phyloP scores from a whole-genome alignment of 2,113 vertebrate species.

The Raja brachyura region DNA sequence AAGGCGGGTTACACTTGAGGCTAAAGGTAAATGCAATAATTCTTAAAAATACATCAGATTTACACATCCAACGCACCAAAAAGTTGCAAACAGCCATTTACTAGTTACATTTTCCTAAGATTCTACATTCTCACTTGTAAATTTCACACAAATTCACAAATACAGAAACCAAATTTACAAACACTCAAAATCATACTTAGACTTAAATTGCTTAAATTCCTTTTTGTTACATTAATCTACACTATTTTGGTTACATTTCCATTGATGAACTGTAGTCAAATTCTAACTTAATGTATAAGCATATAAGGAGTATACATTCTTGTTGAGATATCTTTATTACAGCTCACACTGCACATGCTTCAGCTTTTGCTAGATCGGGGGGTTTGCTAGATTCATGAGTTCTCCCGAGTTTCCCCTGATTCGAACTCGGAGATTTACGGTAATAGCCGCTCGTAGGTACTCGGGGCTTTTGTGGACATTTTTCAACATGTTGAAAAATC shows the following conservation, averaged over 20 bases:
- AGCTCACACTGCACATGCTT: not conserved
- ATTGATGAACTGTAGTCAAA: not conserved
- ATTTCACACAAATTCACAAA: no score
- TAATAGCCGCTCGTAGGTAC: no score
- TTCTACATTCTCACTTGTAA: no score
- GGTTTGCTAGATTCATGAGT: no score
- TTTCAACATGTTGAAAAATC: no score
- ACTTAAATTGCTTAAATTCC: not conserved
- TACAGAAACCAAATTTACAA: not conserved
- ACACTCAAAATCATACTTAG: not conserved
- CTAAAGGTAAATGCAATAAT: not conserved
- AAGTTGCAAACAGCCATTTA: not conserved
- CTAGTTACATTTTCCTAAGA: not conserved
- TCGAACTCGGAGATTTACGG: no score
- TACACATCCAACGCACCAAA: not conserved
- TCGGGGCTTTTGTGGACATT: no score
- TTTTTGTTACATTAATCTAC: not conserved
- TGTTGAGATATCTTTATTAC: not conserved
- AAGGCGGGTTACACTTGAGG: not conserved
- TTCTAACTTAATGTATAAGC: not conserved
- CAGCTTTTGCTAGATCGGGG: not conserved
- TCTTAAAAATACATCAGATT: conserved; percentile 9
- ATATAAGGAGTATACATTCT: not conserved
- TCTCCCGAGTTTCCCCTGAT: no score
- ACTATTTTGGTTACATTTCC: not conserved